Base-by-base conservation (phyloP, 2,797 vertebrate genomes). In the Netta rufina region DNA sequence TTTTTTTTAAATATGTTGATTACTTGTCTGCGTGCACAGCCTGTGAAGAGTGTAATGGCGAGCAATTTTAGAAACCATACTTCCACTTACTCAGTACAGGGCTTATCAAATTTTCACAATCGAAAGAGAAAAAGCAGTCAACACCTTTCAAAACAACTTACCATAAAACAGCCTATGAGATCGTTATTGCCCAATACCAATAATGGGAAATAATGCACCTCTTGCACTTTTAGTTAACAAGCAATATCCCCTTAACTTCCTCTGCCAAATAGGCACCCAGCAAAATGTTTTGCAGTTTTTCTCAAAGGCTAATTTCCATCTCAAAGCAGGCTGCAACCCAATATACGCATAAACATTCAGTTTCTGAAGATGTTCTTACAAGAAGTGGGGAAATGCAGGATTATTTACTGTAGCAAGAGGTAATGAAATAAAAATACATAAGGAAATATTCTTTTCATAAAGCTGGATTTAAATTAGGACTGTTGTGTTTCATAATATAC, bases 281-380 rank as follows among this genome's bases (percentile, higher is more conserved):
- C 1, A 0, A 51, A 51, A 51, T 51, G 49, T 20, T 74, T 25
- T 0, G 2, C 28, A 28, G 47, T 12, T 65, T 41, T 45, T 70
- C 82, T 78, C 66, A 62, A 78, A 83, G 58, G 51, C 90, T 85
- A 51, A 89, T 87, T 92, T 96, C 87, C 66, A 88, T 64, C 92
- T 86, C 89, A 93, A 93, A 94, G 93, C 56, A 78, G 51, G 66
- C 69, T 89, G 51, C 51, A 66, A 28, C 32, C 20, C 0, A 0
- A 54, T 32, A 39, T 3, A 30, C 39, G 47, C 82, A 84, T 13
- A 88, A 78, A 60, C 53, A 70, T 36, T 69, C 32, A 3, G 7
- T 41, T 93, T 69, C 70, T 86, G 73, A 87, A 89, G 51, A n/a
- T 24, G 39, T 80, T 66, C 8, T 6, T 58, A 41, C 22, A 47